Evolutionary conservation across 2,797 vertebrate species (phyloP), one percentile per base, ranked within the genome.

Genomic region (Scarus forsteni): DNA sequence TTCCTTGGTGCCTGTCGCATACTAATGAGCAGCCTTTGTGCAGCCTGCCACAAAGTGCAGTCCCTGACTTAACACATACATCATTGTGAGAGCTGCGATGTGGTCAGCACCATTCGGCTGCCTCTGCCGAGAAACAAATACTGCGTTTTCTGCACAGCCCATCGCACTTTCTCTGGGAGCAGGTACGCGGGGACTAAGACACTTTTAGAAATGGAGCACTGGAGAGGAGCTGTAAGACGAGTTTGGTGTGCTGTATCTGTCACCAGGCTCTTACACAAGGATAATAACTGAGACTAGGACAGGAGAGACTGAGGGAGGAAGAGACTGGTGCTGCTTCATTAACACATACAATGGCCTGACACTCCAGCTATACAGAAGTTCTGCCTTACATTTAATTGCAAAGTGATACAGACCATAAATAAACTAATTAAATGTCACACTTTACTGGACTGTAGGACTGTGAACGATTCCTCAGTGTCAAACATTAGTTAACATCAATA

Each of bases 21-120:
- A 91, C 92, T 94, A 94, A 94, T 92, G 92, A 91, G 84, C 74
- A 15, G 63, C 85, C 80, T 89, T 90, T 86, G 80, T 89, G 89
- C 84, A 85, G 83, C 76, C 70, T 73, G 85, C 88, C 86, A 88
- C 88, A 79, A 86, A 87, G 90, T 86, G 86, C 89, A 83, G 80
- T 84, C 84, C 60, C 86, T 85, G 92, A 92, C 91, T 92, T 83
- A 81, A 87, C 86, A 84, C 88, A 93, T 94, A 88, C 89, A 93
- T 94, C 92, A 94, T 75, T 65, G 84, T 64, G 79, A 85, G 75
- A 70, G 80, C 83, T 54, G 86, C 46, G 75, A 91, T 86, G 69
- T 83, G 87, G 86, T 88, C 86, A 84, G 87, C 81, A 68, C 77
- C 73, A 46, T 76, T 78, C 79, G 73, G 75, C 82, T 74, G 84